Percentiles rank a stretch among this genome's conserved stretches.
phyloP scores from a whole-genome alignment of 2,888 invertebrate genomes.

The Yponomeuta plumbellus region DNA sequence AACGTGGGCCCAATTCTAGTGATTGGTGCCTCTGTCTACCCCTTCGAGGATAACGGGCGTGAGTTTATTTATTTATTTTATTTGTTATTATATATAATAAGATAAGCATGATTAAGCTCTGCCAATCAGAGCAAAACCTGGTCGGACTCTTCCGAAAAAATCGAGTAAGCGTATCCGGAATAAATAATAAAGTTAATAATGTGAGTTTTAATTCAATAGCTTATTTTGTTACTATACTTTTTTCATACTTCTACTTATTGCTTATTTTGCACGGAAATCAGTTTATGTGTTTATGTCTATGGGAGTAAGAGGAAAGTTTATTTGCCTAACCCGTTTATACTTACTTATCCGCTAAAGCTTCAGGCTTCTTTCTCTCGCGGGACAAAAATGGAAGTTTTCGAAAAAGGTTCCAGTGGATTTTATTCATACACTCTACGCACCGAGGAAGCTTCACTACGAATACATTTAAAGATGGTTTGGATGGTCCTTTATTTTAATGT shows the following conservation, averaged over 20 bases:
- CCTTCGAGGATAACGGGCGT: no score
- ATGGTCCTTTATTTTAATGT: constrained; percentile 21
- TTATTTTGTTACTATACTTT: no score
- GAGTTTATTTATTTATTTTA: no score
- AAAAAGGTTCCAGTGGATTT: constrained; percentile 37
- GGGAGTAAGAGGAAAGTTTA: constrained; percentile 30
- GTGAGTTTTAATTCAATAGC: no score
- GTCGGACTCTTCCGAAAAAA: no score
- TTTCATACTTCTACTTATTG: background rate
- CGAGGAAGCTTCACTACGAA: constrained; percentile 42
- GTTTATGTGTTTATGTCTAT: background rate
- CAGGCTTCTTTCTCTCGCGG: constrained; percentile 28
- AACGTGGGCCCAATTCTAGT: no score
- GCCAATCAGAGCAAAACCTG: no score
- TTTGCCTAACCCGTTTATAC: constrained; percentile 44
- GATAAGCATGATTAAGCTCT: no score
- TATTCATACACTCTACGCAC: constrained; percentile 32
- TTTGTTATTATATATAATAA: no score
- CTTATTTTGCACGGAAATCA: background rate
- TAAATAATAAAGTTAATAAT: no score
- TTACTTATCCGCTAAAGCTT: constrained; percentile 18
- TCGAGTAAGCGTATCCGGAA: no score
- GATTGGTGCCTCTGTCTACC: no score
- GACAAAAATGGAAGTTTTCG: constrained; percentile 37
- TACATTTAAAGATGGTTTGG: constrained; percentile 57